These are phyloP conservation scores for Dunckerocampus dactyliophorus DNA, from an alignment of 2,113 vertebrate genomes.

Conservation along the genomic window DNA sequence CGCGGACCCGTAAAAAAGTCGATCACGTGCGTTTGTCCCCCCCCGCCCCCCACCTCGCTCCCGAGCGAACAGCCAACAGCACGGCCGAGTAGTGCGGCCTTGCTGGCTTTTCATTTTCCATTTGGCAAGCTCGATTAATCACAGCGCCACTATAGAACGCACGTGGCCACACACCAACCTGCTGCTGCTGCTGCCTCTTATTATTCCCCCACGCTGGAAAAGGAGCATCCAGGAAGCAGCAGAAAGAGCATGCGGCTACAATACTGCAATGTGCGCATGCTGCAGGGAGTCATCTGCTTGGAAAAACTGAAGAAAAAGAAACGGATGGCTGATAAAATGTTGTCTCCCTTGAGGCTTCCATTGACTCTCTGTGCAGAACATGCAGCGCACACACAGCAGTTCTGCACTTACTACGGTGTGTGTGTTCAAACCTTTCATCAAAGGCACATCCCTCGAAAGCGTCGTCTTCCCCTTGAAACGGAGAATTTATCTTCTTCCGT, in stretches of 20 bases:
- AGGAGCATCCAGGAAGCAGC: conserved; percentile 33
- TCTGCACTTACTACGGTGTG: neutral
- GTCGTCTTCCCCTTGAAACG: conserved; percentile 5
- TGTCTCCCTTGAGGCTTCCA: conserved; percentile 51
- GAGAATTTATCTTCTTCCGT: conserved; percentile 25
- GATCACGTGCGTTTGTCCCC: conserved; percentile 41
- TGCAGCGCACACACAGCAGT: neutral
- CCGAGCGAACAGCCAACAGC: conserved; percentile 42
- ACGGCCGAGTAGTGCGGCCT: conserved; percentile 48
- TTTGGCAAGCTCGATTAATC: conserved; percentile 75
- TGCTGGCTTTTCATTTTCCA: conserved; percentile 63
- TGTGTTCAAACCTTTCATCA: conserved; percentile 5
- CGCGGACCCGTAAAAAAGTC: conserved; percentile 48
- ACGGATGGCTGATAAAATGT: conserved; percentile 53
- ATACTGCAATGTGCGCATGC: neutral
- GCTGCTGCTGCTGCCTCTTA: conserved; percentile 45
- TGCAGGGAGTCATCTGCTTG: neutral
- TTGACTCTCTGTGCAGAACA: conserved; percentile 22
- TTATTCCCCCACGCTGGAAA: conserved; percentile 51
- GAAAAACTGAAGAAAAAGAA: conserved; percentile 6
- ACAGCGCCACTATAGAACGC: conserved; percentile 56
- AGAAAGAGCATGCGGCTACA: conserved; percentile 9
- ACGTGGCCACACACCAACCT: conserved; percentile 46
- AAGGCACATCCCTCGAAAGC: conserved; percentile 11
- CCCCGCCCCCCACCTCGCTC: neutral